Percentiles rank a stretch among this genome's conserved stretches.
phyloP scores from a whole-genome alignment of 2,113 vertebrate genomes.

The Tamias sibiricus region DNA sequence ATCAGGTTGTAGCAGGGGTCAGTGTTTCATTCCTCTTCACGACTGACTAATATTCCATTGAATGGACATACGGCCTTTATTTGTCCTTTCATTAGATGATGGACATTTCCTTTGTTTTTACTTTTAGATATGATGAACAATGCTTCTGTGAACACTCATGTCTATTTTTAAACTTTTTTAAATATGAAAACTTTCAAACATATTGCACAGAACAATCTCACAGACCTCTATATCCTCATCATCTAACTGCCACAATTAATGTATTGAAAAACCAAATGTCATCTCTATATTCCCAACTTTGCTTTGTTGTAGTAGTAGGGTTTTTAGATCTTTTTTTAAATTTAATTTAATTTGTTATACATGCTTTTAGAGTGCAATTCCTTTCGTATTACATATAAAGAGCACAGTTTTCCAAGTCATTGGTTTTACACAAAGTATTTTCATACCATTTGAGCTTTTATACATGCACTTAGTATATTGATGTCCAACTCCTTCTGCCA shows the following conservation, averaged over 20 bases:
- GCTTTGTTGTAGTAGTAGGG: background rate
- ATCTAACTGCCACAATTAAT: background rate
- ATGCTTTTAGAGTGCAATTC: too few species aligned
- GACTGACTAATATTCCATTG: background rate
- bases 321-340: background rate
- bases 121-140: background rate
- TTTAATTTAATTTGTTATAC: too few species aligned
- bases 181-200: background rate
- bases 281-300: background rate
- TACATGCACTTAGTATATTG: too few species aligned
- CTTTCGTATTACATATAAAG: too few species aligned
- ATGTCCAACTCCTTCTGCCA: too few species aligned
- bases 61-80: background rate
- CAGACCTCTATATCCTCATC: too few species aligned
- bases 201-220: background rate
- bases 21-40: background rate
- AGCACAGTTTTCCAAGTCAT: too few species aligned
- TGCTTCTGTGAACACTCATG: background rate
- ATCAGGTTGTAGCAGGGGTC: fast-evolving
- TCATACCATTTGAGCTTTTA: too few species aligned
- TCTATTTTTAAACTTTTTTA: background rate
- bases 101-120: background rate
- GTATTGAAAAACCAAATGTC: background rate
- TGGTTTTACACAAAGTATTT: too few species aligned
- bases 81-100: background rate